A percentile compares a stretch with the other conserved stretches of the same genome.
Conservation (phyloP, 1,140 invertebrate species). For the Micrasema longulum region DNA sequence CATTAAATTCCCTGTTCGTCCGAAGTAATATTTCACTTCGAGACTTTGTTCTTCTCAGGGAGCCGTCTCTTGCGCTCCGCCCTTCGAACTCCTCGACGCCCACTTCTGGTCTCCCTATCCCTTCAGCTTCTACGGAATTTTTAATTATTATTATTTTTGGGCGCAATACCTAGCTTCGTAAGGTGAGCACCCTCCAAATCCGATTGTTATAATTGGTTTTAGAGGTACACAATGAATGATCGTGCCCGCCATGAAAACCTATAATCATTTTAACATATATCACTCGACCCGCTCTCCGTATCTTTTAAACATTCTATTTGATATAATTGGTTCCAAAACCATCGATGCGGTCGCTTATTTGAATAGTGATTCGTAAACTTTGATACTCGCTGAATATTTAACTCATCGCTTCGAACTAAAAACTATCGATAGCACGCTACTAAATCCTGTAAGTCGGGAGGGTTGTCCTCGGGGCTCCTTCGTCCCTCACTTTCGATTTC, state of each 20-base stretch:
- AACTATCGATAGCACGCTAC: neutral
- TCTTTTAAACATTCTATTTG: constrained; percentile 1
- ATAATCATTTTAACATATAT: constrained; percentile 52
- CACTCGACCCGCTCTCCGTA: constrained; percentile 20
- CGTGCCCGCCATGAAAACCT: constrained; percentile 41
- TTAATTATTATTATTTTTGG: constrained; percentile 49
- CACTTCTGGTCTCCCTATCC: constrained; percentile 37
- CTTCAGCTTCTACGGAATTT: constrained; percentile 45
- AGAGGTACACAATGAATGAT: constrained; percentile 52
- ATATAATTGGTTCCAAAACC: neutral
- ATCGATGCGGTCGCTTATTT: neutral
- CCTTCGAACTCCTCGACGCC: constrained; percentile 39
- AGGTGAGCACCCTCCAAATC: constrained; percentile 45
- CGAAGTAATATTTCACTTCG: constrained; percentile 36
- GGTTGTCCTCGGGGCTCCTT: constrained; percentile 21
- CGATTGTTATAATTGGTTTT: constrained; percentile 53
- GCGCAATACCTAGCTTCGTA: constrained; percentile 36
- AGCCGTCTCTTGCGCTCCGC: constrained; percentile 21
- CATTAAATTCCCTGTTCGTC: constrained; percentile 31
- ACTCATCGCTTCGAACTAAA: too few species aligned
- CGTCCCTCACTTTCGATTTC: constrained; percentile 46
- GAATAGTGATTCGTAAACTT: neutral
- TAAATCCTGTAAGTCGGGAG: too few species aligned
- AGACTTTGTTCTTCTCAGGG: constrained; percentile 28
- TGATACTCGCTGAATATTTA: too few species aligned